phyloP scores from a whole-genome alignment of 2,888 invertebrate species.

The Coenonympha arcania region DNA sequence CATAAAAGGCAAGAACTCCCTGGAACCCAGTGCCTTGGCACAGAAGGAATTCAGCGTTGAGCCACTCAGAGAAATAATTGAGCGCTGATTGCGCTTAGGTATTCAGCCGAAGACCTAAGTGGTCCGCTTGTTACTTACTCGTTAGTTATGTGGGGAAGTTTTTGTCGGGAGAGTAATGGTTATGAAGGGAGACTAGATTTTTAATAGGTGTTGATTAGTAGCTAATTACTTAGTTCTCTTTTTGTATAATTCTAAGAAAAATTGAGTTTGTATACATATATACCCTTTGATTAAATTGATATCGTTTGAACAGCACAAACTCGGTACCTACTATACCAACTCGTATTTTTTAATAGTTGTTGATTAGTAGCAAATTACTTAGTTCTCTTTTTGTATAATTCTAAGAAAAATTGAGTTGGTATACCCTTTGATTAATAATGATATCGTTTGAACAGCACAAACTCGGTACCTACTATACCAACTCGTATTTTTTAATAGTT shows the following conservation, averaged over 20 bases:
- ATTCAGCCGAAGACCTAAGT: conserved; percentile 9
- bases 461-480: not conserved
- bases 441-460: no score
- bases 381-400: not conserved
- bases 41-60: conserved; percentile 10
- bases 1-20: conserved; percentile 14
- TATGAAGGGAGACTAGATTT: conserved; percentile 10
- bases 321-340: not conserved
- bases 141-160: not conserved
- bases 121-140: conserved; percentile 2
- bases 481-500: conserved; percentile 10
- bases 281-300: no score
- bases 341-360: conserved; percentile 10
- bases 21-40: conserved; percentile 7
- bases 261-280: not conserved
- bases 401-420: not conserved
- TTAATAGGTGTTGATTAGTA: conserved; percentile 8
- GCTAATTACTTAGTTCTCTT: conserved; percentile 1
- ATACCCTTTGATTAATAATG: no score
- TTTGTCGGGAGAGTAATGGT: conserved; percentile 3
- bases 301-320: no score
- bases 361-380: conserved; percentile 1
- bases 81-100: conserved; percentile 12
- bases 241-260: not conserved
- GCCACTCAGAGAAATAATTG: conserved; percentile 14